Conservation (phyloP, 2,888 invertebrate species). For the Synanthedon andrenaeformis region DNA sequence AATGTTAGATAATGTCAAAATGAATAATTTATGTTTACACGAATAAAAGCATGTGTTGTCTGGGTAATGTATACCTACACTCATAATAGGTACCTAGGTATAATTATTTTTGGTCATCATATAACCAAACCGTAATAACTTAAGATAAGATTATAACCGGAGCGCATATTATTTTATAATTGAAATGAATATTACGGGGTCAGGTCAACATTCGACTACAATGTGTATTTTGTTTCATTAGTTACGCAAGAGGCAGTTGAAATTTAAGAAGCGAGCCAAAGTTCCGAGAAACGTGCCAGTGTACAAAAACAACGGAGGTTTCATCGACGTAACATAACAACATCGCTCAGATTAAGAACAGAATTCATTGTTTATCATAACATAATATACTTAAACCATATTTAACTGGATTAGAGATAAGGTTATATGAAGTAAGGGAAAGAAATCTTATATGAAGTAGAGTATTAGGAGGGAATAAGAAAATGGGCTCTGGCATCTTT, state of each 20-base stretch:
- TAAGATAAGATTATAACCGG: not conserved
- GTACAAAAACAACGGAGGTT: constrained; percentile 54
- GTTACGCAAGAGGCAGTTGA: constrained; percentile 56
- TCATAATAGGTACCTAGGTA: too few species aligned
- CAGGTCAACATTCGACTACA: constrained; percentile 49
- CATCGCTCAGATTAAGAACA: constrained; percentile 45
- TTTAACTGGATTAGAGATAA: constrained; percentile 19
- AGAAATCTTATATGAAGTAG: too few species aligned
- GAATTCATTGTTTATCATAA: constrained; percentile 20
- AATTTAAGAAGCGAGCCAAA: constrained; percentile 33
- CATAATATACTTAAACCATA: constrained; percentile 13
- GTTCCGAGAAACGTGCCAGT: constrained; percentile 62
- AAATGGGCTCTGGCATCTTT: too few species aligned
- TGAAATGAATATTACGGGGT: constrained; percentile 33
- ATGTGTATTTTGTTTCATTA: constrained; percentile 29
- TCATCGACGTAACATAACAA: constrained; percentile 46
- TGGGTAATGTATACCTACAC: too few species aligned
- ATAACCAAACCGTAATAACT: not conserved
- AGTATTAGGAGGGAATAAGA: too few species aligned
- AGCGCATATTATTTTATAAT: constrained; percentile 18
- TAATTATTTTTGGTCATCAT: too few species aligned
- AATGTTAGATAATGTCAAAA: too few species aligned
- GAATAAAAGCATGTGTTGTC: too few species aligned
- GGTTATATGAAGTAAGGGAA: too few species aligned
- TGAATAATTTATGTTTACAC: too few species aligned